Conservation (phyloP, 2,888 invertebrate genomes). For the Ischnura elegans region DNA sequence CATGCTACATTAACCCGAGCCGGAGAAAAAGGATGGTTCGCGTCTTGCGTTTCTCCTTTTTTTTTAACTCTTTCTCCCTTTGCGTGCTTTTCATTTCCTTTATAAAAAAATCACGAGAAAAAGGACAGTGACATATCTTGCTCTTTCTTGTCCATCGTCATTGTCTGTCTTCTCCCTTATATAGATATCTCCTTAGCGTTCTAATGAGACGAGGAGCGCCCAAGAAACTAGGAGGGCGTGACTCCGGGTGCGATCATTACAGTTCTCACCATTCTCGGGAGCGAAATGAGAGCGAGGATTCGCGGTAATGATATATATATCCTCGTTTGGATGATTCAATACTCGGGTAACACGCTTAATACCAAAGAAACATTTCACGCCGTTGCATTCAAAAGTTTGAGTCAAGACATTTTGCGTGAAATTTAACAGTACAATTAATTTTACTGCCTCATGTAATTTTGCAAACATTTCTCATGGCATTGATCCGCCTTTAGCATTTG, state of each 20-base stretch:
- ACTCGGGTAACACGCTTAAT: neutral
- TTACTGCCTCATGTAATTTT: too few relatives aligned
- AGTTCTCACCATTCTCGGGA: neutral
- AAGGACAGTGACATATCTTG: slow-evolving; percentile 51
- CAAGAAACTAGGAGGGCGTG: neutral
- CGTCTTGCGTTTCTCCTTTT: too few relatives aligned
- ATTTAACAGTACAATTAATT: neutral
- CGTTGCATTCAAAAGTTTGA: neutral
- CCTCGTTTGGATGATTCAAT: too few relatives aligned
- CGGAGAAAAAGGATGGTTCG: neutral
- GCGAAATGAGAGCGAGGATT: neutral
- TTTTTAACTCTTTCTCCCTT: too few relatives aligned
- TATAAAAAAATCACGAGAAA: neutral
- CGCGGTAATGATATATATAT: neutral
- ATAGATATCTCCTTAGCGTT: neutral
- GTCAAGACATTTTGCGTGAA: neutral
- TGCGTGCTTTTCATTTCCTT: neutral
- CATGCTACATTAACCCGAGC: neutral
- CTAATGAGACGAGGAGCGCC: slow-evolving; percentile 8
- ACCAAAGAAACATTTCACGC: too few relatives aligned
- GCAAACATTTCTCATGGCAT: too few relatives aligned
- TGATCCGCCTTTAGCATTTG: too few relatives aligned
- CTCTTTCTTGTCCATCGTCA: neutral
- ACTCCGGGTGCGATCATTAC: neutral
- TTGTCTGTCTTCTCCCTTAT: neutral